Base-by-base conservation (phyloP, 2,113 vertebrate species). In the Hoplias malabaricus region DNA sequence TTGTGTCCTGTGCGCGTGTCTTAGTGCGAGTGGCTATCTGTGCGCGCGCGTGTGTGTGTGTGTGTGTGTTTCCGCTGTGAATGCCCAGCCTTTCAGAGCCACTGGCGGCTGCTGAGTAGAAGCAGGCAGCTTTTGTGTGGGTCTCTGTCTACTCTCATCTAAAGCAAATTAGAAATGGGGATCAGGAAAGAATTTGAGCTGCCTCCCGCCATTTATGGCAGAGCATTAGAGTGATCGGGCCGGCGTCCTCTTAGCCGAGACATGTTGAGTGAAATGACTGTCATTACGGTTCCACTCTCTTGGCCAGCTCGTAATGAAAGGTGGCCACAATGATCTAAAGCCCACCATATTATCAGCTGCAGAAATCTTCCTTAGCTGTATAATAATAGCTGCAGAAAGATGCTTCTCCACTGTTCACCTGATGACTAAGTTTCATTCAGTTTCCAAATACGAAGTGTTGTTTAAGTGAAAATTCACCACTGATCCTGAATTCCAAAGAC, bases 71-170 rank as follows among this genome's bases (percentile, higher is more conserved):
- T 91, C 90, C 90, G 90, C 90, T 87, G 87, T 95, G 93, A 96
- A 94, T 95, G 94, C 90, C 89, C 90, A 92, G 92, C 94, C 93
- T 95, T 94, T 95, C 91, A 94, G 92, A 89, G 86, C 89, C 92
- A 88, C 89, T 89, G 90, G 91, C 93, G 84, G 85, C 90, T 89
- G 92, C 91, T 89, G 94, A 93, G 93, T 90, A 91, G 93, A 90
- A 95, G 92, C 93, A 93, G 94, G 91, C 93, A 90, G 90, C 95
- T 95, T 97, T 96, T 96, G 94, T 96, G 91, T 93, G 92, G 94
- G 91, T 93, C 93, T 90, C 95, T 93, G 93, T 94, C 94, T 95
- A 91, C 93, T 92, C 92, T 95, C 94, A 95, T 98, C 95, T 94
- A 94, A 96, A 95, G 94, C 90, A 96, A 96, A 96, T 96, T 94